Percentiles rank a stretch among this genome's conserved stretches.
phyloP scores from a whole-genome alignment of 2,888 invertebrate genomes.

The Calliphora vomitoria region DNA sequence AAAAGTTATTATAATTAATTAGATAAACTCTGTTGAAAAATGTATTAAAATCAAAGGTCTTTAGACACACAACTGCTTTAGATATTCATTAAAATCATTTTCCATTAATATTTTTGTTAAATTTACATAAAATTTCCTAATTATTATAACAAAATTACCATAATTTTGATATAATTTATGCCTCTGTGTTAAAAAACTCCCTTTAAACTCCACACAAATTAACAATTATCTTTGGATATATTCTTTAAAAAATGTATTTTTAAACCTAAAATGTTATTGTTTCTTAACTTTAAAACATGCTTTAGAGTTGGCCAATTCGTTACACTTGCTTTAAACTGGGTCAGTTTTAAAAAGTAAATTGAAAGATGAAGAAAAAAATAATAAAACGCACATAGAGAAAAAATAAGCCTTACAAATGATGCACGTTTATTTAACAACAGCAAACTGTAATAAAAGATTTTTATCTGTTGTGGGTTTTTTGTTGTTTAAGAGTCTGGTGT shows the following conservation, averaged over 20 bases:
- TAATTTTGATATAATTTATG: not conserved
- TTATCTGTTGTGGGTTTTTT: constrained; percentile 23
- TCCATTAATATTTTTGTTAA: too few species aligned
- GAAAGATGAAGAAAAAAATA: constrained; percentile 11
- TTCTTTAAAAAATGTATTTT: not conserved
- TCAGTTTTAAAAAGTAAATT: constrained; percentile 74
- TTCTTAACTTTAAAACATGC: not conserved
- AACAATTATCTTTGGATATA: not conserved
- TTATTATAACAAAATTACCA: not conserved
- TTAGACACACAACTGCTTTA: too few species aligned
- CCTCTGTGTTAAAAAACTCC: not conserved
- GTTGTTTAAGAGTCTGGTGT: not conserved
- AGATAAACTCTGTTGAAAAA: too few species aligned
- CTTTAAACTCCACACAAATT: not conserved
- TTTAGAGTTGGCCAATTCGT: constrained; percentile 79
- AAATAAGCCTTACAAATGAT: constrained; percentile 3
- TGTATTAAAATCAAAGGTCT: too few species aligned
- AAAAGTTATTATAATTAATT: too few species aligned
- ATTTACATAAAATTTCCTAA: too few species aligned
- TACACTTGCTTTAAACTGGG: constrained; percentile 83
- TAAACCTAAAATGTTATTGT: not conserved
- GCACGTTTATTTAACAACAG: constrained; percentile 12
- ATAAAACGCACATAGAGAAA: constrained; percentile 19
- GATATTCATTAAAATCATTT: too few species aligned
- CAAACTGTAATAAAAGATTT: not conserved